phyloP scores from a whole-genome alignment of 1,140 invertebrate species.

The Ladona fulva region DNA sequence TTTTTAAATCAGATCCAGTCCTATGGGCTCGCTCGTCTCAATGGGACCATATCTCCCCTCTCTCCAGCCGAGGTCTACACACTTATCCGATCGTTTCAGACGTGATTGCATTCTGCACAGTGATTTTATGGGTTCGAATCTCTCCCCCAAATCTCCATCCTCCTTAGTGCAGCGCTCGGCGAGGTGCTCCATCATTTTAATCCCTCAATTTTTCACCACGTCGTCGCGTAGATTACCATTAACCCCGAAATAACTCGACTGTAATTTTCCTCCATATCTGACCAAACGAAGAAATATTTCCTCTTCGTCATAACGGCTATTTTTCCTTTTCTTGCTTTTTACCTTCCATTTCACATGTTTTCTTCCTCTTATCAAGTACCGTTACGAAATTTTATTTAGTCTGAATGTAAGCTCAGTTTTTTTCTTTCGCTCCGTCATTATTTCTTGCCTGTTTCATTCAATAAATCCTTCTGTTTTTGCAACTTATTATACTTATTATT shows the following conservation, averaged over 20 bases:
- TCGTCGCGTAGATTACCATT: constrained; percentile 1
- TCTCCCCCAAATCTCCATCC: not conserved
- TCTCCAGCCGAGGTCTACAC: not conserved
- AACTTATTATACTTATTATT: too few species aligned
- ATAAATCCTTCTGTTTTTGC: too few species aligned
- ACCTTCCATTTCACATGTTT: not conserved
- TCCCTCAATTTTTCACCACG: not conserved
- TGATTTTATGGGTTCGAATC: not conserved
- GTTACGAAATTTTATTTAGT: too few species aligned
- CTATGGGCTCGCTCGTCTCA: too few species aligned
- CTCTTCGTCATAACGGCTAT: not conserved
- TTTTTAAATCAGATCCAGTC: too few species aligned
- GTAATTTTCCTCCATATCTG: not conserved
- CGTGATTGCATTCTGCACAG: not conserved
- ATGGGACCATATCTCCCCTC: not conserved
- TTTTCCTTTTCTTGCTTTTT: not conserved
- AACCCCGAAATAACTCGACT: not conserved
- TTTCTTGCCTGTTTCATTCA: too few species aligned
- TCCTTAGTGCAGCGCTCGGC: not conserved
- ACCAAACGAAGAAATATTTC: not conserved
- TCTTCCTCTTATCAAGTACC: too few species aligned
- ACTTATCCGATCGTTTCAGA: not conserved
- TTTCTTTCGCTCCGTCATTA: too few species aligned
- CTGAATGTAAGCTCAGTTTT: too few species aligned
- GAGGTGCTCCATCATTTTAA: not conserved